Evolutionary conservation across 2,888 invertebrate genomes (phyloP).

Genomic region (Brenthis hecate): DNA sequence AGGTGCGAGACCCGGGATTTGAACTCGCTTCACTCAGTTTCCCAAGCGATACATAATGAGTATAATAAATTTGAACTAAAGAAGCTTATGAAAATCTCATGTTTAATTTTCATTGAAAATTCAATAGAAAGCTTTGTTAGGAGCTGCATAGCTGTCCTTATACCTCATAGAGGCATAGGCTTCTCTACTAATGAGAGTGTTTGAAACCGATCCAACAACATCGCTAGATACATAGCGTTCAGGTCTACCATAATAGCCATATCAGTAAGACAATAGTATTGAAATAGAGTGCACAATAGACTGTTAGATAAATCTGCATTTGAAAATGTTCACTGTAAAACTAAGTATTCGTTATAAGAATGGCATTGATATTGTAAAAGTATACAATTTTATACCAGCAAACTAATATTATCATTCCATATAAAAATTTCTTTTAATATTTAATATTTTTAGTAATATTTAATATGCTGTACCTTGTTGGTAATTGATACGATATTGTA

Average conservation of each 20-base stretch:
- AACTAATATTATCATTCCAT: no score
- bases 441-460: no score
- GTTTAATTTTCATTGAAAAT: constrained; percentile 11
- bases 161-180: constrained; percentile 28
- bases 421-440: no score
- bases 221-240: constrained; percentile 19
- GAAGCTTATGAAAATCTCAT: neutral
- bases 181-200: constrained; percentile 33
- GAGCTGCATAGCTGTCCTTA: constrained; percentile 22
- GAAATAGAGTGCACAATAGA: constrained; percentile 6
- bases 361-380: neutral
- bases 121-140: constrained; percentile 9
- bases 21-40: no score
- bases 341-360: neutral
- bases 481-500: neutral
- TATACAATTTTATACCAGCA: no score
- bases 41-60: neutral
- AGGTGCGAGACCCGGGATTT: no score
- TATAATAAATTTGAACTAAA: neutral
- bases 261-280: constrained; percentile 20
- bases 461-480: neutral
- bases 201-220: constrained; percentile 24
- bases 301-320: neutral
- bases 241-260: constrained; percentile 22
- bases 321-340: neutral